Evolutionary conservation across 2,113 vertebrate genomes (phyloP), one percentile per base, ranked within the genome.

Genomic region (Peromyscus maniculatus): DNA sequence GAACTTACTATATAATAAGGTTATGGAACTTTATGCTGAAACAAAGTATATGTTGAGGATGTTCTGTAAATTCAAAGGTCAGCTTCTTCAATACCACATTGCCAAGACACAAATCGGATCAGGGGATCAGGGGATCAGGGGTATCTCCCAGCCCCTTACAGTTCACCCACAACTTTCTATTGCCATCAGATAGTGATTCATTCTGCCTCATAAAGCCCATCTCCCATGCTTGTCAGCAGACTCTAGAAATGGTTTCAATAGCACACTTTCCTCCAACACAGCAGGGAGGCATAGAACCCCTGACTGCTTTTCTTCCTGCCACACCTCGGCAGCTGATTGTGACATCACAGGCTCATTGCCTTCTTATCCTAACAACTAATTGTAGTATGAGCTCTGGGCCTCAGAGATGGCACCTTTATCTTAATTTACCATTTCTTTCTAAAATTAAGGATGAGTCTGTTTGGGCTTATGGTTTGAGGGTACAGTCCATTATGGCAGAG

Each of bases 251-350:
- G 10, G 4, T 13, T 9, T 43, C 3, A 16, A 2, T 3, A 26
- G 12, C 9, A 11, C 0, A 21, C 13, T 36, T 6, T 66, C 26
- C n/a, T 43, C 12, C 5, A 19, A 4, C 3, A n/a, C 24, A 17
- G 33, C 3, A 1, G 15, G 59, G 55, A 24, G 26, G 64, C 86
- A 11, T 15, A 67, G 36, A 55, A 19, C 12, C 13, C 19, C 46
- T 10, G 77, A 31, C 52, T 66, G 2, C 12, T 17, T 57, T 24
- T 52, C 57, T 93, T n/a, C 22, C 43, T 71, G 43, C 3, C 11
- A 28, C 7, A 15, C 17, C 26, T 67, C 80, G 22, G 5, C 0
- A 1, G 28, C 43, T 24, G 8, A 43, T 87, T 31, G 16, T 52
- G 12, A 22, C 0, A 43, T 59, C 21, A 21, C n/a, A 55, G 8